A percentile compares a stretch with the other conserved stretches of the same genome.
These are phyloP conservation scores for Chloroclysta siterata DNA, from an alignment of 2,888 invertebrate genomes.

Conservation along the genomic window DNA sequence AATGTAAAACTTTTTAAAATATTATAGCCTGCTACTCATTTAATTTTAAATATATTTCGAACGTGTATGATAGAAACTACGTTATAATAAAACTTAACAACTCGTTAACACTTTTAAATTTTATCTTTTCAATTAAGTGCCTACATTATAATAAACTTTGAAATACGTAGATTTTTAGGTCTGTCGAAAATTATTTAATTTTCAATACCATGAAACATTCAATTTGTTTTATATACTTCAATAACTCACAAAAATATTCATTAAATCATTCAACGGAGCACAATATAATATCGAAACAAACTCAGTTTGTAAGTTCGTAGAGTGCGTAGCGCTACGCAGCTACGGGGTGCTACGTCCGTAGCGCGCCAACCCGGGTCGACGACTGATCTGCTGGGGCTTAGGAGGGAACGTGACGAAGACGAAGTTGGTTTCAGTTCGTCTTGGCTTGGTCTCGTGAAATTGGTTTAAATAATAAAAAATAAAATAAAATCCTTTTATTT, in stretches of 20 bases:
- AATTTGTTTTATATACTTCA: background rate
- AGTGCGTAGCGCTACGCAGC: constrained; percentile 11
- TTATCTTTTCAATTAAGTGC: background rate
- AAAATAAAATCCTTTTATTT: too few relatives aligned
- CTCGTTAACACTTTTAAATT: background rate
- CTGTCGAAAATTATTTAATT: background rate
- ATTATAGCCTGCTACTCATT: too few relatives aligned
- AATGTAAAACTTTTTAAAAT: too few relatives aligned
- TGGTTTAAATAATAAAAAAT: too few relatives aligned
- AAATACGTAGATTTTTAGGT: too few relatives aligned
- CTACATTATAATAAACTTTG: background rate
- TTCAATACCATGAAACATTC: background rate
- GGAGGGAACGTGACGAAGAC: too few relatives aligned
- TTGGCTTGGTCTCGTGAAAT: too few relatives aligned
- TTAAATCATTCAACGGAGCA: background rate
- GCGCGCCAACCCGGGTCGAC: constrained; percentile 14
- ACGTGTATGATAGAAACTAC: background rate
- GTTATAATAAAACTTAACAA: background rate
- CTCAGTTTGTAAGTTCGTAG: constrained; percentile 22
- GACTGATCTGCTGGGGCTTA: constrained; percentile 17
- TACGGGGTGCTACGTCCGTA: constrained; percentile 15
- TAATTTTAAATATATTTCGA: background rate
- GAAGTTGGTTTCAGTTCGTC: too few relatives aligned
- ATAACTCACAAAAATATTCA: background rate
- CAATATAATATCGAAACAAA: background rate